These are phyloP conservation scores for Paraplagusia blochii DNA, from an alignment of 2,113 vertebrate genomes.

Conservation along the genomic window DNA sequence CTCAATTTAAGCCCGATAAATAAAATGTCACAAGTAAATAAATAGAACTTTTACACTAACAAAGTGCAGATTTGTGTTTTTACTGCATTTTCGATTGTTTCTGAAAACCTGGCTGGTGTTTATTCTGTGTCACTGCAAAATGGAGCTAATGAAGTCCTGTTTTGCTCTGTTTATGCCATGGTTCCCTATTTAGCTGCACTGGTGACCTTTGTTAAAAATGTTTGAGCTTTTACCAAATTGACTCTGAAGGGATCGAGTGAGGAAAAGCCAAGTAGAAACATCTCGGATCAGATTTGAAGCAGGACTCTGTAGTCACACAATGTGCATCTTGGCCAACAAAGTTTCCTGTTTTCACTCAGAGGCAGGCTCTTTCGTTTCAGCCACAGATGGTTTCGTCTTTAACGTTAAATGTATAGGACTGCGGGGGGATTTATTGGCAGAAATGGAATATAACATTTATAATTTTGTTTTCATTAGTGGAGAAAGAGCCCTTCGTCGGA, in stretches of 20 bases:
- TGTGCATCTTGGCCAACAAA: background rate
- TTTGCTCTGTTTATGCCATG: background rate
- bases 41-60: no score
- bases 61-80: no score
- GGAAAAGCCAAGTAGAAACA: conserved; percentile 3
- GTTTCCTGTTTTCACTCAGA: conserved; percentile 3
- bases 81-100: no score
- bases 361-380: background rate
- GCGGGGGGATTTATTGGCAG: no score
- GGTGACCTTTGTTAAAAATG: background rate
- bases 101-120: no score
- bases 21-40: no score
- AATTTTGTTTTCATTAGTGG: background rate
- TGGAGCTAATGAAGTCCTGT: background rate
- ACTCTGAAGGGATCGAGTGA: background rate
- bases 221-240: background rate
- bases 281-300: background rate
- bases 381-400: background rate
- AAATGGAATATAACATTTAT: background rate
- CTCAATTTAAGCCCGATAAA: no score
- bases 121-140: background rate
- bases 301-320: background rate
- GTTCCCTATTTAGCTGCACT: background rate
- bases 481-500: no score
- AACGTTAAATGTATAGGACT: background rate